Evolutionary conservation across 2,113 vertebrate genomes (phyloP).

Genomic region (Fregata magnificens): DNA sequence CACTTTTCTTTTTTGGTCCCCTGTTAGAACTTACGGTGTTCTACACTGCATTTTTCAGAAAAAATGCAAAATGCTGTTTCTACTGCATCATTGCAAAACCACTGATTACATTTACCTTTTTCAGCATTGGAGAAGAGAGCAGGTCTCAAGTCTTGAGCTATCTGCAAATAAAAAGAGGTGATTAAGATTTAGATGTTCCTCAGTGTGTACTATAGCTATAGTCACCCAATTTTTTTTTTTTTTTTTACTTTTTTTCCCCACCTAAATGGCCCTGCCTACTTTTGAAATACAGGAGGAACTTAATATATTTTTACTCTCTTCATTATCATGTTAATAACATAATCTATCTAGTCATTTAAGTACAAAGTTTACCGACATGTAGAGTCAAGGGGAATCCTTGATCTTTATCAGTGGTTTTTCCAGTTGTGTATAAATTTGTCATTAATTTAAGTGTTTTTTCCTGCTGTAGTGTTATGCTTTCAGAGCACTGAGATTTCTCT

Average conservation of each 20-base stretch:
- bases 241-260: not conserved
- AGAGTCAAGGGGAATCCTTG: not conserved
- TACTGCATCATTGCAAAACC: not conserved
- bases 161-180: not conserved
- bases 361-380: not conserved
- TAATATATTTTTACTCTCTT: not conserved
- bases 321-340: not conserved
- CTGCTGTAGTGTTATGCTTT: constrained; percentile 84
- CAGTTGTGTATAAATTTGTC: not conserved
- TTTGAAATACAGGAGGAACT: not conserved
- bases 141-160: not conserved
- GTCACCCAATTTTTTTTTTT: not conserved
- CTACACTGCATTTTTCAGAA: not conserved
- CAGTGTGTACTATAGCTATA: not conserved
- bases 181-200: not conserved
- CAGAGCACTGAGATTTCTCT: constrained; percentile 89
- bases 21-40: not conserved
- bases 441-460: constrained; percentile 4
- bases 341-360: not conserved
- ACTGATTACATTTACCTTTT: not conserved
- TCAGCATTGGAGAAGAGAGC: not conserved
- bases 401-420: not conserved
- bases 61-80: not conserved
- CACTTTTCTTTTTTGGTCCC: not conserved
- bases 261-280: not conserved